These are phyloP conservation scores for Phainopepla nitens DNA, from an alignment of 2,113 vertebrate species.

Conservation along the genomic window DNA sequence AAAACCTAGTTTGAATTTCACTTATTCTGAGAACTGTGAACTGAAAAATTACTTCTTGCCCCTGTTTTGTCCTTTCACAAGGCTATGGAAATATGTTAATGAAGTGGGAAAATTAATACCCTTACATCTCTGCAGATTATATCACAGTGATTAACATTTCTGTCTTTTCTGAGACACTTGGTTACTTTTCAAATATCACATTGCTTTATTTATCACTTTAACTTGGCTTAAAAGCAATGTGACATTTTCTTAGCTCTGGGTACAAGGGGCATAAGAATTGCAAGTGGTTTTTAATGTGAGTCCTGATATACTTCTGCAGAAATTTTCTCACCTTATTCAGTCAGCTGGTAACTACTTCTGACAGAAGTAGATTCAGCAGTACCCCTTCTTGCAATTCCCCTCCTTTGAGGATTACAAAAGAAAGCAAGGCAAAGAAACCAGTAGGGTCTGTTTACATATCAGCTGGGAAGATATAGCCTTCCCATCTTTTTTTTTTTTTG, in stretches of 20 bases:
- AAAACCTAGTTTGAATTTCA: not conserved
- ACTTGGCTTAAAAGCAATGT: not conserved
- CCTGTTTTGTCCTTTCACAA: not conserved
- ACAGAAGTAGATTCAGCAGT: not conserved
- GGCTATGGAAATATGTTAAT: not conserved
- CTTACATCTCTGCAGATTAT: not conserved
- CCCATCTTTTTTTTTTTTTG: not conserved
- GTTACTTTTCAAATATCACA: not conserved
- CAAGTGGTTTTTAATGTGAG: not conserved
- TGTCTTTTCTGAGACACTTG: not conserved
- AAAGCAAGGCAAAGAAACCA: not conserved
- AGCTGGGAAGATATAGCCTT: not conserved
- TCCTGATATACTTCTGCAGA: not conserved
- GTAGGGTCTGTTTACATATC: not conserved
- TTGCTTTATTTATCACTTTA: not conserved
- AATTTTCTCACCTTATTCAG: not conserved
- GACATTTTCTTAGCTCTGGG: not conserved
- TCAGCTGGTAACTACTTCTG: not conserved
- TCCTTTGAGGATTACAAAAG: not conserved
- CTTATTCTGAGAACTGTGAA: not conserved
- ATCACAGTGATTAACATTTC: not conserved
- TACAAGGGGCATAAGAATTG: not conserved
- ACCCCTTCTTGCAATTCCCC: not conserved
- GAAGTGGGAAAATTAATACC: not conserved
- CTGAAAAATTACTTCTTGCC: not conserved